Evolutionary conservation across 2,797 vertebrate genomes (phyloP), one percentile per base, ranked within the genome.

Genomic region (Peromyscus melanophrys): DNA sequence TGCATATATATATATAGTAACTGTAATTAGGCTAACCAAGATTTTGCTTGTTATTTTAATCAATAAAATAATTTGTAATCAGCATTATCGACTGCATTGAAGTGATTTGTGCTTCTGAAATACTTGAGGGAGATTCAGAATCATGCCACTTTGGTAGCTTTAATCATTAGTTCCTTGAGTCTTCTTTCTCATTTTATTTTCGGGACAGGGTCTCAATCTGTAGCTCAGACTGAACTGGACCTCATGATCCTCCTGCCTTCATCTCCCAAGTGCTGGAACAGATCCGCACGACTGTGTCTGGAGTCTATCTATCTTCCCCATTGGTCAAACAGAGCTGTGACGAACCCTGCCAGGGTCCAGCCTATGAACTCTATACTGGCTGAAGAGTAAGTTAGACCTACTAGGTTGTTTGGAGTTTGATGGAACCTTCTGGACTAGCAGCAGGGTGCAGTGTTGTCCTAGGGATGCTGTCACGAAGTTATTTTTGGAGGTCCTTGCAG

Each of bases 41-140:
- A 89, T 93, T 94, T 93, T 97, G 94, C 84, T 96, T 93, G 77
- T 96, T 95, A 97, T 94, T 95, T 97, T 95, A 97, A 96, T 97
- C 93, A 90, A 96, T 97, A 95, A 77, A 90, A 89, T 1, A 19
- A 96, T 95, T 96, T 92, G 40, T 96, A 97, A 96, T 96, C 95
- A 97, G 95, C 87, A 89, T 90, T 90, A 96, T 95, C 89, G 88
- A 92, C 89, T 96, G 43, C 29, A 6, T 93, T 93, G 78, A 92
- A 71, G 40, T 95, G 94, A 87, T 85, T 92, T 67, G 89, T 95
- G 40, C 92, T 96, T 95, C 84, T 76, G 84, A 95, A 96, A 84
- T 93, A 84, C 80, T 94, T 83, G n/a, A 92, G 95, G 82, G 71
- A 49, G 84, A 73, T 87, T 88, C 19, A 82, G 95, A 84, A 92